Evolutionary conservation across 2,113 vertebrate genomes (phyloP), one percentile per base, ranked within the genome.

Genomic region (Amblyopsis rosae): DNA sequence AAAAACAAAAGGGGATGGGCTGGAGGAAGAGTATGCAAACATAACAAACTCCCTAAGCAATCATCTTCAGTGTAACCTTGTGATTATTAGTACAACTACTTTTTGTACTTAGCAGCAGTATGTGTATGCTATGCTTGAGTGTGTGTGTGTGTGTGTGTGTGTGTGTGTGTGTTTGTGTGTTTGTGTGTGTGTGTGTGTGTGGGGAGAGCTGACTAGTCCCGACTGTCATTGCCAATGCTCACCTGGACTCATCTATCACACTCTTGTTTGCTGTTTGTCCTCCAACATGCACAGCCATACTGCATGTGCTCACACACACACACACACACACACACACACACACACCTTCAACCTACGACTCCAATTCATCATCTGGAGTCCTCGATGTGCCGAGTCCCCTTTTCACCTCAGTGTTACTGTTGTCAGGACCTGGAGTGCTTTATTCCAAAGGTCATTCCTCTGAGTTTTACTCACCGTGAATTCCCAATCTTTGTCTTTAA

Each of bases 221-320:
- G 77, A 55, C 67, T 12, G 19, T 9, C 65, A 63, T 69, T 66
- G 53, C 69, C 55, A 72, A 70, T 16, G 16, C 32, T 65, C 72
- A 12, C 17, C 69, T 65, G 67, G 76, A 78, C 70, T 81, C 65
- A 73, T 82, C 70, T 59, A 79, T 86, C 80, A 83, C 46, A 48
- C 33, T 73, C 53, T 62, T 35, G 57, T 83, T 80, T 80, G 83
- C 64, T 35, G 57, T 83, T 80, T 80, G 83, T 84, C 72, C 74
- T 79, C 65, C 62, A 62, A 54, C 66, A 67, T 41, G 35, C 63
- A 12, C 11, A 12, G 16, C 0, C 11, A 19, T 33, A 59, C 16
- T 10, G 15, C 15, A 16, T 3, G 3, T 9, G 15, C 55, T 9
- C 17, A 17, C 56, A 6, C 59, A 60, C 59, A 68, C 59, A 55